Base-by-base conservation (phyloP, 2,797 vertebrate genomes). In the Poeciliopsis presidionis region DNA sequence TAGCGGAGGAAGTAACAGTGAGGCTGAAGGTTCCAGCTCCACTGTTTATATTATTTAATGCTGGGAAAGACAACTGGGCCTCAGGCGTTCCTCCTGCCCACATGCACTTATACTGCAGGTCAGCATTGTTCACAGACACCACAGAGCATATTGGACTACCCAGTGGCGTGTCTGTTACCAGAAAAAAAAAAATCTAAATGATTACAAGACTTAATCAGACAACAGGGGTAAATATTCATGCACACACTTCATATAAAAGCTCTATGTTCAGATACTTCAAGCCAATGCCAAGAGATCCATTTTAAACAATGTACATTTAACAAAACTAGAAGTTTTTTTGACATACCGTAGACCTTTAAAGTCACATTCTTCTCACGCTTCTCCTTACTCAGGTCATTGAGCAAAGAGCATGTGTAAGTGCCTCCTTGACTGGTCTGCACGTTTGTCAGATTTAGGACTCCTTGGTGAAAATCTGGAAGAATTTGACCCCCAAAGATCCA, bases 71-170 rank as follows among this genome's bases (percentile, higher is more conserved):
- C 73, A 97, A 83, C 18, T 41, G 80, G 22, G 94, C 95, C 12
- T 77, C 79, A 0, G 96, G 96, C 2, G 79, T 88, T 45, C 95
- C 96, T 1, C 95, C 96, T 0, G 70, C 80, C 96, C 95, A 97
- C 12, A 25, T 51, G 83, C 97, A 97, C 69, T 6, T 67, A 71
- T 96, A 96, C 86, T 82, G 95, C 82, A 97, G 93, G 33, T 83
- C 51, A 0, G 63, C 43, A 39, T 81, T 81, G 46, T 77, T 91
- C 18, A 80, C 84, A 0, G 93, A 83, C 72, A 86, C 77, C 9
- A 97, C 90, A 0, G 94, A 96, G 81, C 97, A 97, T 7, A 55
- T 4, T 0, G 95, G 95, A 30, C 30, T 76, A 5, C 71, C 95
- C 14, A 0, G 1, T 1, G 87, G 96, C 43, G n/a, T 92, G 81